Conservation (phyloP, 2,888 invertebrate genomes). For the Limnephilus rhombicus region DNA sequence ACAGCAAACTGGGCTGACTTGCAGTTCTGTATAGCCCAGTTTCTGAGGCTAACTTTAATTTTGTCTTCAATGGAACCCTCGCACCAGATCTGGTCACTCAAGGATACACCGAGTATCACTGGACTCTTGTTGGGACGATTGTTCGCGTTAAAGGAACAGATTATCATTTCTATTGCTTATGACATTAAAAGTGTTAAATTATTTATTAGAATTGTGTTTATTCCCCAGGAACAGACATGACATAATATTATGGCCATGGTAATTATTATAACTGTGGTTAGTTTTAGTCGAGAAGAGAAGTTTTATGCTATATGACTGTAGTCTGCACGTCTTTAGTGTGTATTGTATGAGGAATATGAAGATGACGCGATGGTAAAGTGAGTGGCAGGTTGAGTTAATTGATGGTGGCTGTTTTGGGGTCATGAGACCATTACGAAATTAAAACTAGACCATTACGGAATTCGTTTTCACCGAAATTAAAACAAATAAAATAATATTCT, state of each 20-base stretch:
- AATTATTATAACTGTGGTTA: not conserved
- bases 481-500: not conserved
- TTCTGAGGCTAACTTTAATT: not conserved
- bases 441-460: not conserved
- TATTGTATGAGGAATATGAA: not conserved
- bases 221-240: not conserved
- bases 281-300: not conserved
- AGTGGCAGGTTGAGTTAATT: not conserved
- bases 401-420: not conserved
- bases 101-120: not conserved
- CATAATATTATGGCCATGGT: not conserved
- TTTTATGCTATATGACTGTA: not conserved
- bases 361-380: not conserved
- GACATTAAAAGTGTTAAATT: too few species aligned
- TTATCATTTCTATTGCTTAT: too few species aligned
- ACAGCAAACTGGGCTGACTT: not conserved
- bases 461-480: not conserved
- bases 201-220: not conserved
- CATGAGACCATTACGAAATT: not conserved
- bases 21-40: not conserved
- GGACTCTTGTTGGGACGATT: too few species aligned
- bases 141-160: too few species aligned
- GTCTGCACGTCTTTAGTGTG: not conserved
- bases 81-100: too few species aligned
- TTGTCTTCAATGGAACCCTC: not conserved